Percentiles rank a stretch among this genome's conserved stretches.
Conservation (phyloP, 2,888 invertebrate species). For the Hyles lineata region DNA sequence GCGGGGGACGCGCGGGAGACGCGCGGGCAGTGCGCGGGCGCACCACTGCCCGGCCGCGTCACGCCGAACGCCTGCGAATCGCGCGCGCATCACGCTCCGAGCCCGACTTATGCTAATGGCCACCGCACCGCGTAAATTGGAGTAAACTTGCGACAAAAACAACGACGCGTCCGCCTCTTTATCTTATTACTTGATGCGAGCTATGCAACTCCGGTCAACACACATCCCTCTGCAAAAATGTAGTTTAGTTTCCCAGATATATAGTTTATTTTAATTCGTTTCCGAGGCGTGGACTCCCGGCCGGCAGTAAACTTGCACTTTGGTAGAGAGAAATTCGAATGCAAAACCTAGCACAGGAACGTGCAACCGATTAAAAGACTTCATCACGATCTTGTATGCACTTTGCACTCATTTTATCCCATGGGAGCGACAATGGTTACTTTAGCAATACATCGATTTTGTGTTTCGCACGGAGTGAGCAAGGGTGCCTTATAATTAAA, state of each 20-base stretch:
- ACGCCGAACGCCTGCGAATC: constrained; percentile 70
- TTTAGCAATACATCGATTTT: constrained; percentile 72
- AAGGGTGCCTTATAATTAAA: constrained; percentile 76
- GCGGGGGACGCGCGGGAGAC: constrained; percentile 35
- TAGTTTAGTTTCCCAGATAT: constrained; percentile 55
- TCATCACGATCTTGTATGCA: constrained; percentile 85
- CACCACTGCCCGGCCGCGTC: constrained; percentile 50
- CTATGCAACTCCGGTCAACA: constrained; percentile 47
- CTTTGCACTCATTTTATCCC: constrained; percentile 82
- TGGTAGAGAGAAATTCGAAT: constrained; percentile 81
- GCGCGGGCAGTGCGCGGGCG: constrained; percentile 39
- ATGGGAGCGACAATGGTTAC: constrained; percentile 65
- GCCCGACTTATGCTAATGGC: constrained; percentile 83
- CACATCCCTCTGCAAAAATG: constrained; percentile 51
- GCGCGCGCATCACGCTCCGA: constrained; percentile 78
- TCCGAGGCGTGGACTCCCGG: constrained; percentile 50
- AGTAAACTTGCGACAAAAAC: constrained; percentile 78
- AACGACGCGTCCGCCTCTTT: constrained; percentile 79
- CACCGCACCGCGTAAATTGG: constrained; percentile 81
- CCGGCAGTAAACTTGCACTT: constrained; percentile 70
- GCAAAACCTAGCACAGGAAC: constrained; percentile 82
- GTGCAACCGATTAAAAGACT: constrained; percentile 84
- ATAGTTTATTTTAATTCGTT: constrained; percentile 62
- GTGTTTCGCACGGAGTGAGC: constrained; percentile 72
- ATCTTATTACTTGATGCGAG: constrained; percentile 75